Conservation (phyloP, 2,888 invertebrate genomes). For the Synergus japonicus region DNA sequence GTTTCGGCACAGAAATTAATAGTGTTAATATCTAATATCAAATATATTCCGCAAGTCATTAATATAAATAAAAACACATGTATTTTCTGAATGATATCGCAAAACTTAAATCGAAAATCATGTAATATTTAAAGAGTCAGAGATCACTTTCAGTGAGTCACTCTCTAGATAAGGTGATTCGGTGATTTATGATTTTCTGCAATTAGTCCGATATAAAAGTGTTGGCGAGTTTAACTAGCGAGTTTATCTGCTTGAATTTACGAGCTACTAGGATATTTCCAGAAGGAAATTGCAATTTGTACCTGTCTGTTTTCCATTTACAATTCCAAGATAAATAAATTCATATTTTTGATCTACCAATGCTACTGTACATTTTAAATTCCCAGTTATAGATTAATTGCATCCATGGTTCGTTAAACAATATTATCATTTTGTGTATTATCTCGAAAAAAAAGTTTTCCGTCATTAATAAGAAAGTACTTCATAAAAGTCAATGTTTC, state of each 20-base stretch:
- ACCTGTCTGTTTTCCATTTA: conserved; percentile 5
- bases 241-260: conserved; percentile 32
- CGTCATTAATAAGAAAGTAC: not conserved
- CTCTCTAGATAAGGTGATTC: conserved; percentile 33
- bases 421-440: not conserved
- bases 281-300: conserved; percentile 33
- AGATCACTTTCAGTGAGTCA: conserved; percentile 18
- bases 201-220: conserved; percentile 35
- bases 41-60: not conserved
- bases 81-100: conserved; percentile 1
- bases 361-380: not conserved
- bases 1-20: too few relatives aligned
- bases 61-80: not conserved
- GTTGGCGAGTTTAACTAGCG: conserved; percentile 23
- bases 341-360: not conserved
- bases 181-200: conserved; percentile 25
- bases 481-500: not conserved
- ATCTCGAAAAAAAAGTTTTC: not conserved
- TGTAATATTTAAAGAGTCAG: not conserved
- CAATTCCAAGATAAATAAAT: not conserved
- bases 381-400: too few relatives aligned
- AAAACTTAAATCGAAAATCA: conserved; percentile 11
- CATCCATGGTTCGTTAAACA: not conserved
- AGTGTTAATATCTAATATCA: not conserved
- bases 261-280: conserved; percentile 22